These are phyloP conservation scores for Triplophysa siluroides DNA, from an alignment of 2,113 vertebrate species.

Conservation along the genomic window DNA sequence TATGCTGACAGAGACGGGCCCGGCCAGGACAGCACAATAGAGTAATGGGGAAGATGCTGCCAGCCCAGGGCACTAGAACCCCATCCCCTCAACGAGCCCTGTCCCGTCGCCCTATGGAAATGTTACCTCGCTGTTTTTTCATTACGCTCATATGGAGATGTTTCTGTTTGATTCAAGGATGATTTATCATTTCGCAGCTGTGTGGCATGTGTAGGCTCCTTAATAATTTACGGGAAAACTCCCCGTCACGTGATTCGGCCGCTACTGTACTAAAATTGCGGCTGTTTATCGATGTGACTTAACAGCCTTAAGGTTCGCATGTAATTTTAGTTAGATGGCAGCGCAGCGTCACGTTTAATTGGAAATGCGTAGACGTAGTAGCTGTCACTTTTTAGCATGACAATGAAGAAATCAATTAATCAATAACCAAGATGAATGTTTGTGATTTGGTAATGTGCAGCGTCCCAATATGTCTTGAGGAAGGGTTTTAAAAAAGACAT, in stretches of 20 bases:
- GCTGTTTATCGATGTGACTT: conserved; percentile 37
- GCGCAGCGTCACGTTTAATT: neutral
- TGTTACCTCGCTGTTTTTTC: conserved; percentile 49
- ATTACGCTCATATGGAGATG: conserved; percentile 47
- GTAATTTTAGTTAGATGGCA: neutral
- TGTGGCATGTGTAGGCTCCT: conserved; percentile 51
- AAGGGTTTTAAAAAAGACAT: neutral
- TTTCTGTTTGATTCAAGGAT: conserved; percentile 53
- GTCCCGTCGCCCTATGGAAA: conserved; percentile 46
- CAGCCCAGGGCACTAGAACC: conserved; percentile 45
- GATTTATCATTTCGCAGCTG: conserved; percentile 57
- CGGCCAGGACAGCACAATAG: conserved; percentile 30
- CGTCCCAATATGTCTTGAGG: neutral
- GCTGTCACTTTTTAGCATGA: neutral
- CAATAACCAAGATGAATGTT: neutral
- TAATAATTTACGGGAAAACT: conserved; percentile 50
- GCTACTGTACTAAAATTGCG: conserved; percentile 23
- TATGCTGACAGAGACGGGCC: conserved; percentile 73
- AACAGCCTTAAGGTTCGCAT: conserved; percentile 3
- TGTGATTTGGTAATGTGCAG: neutral
- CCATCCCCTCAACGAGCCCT: conserved; percentile 26
- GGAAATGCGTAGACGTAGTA: neutral
- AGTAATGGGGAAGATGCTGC: conserved; percentile 53
- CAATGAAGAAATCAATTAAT: neutral
- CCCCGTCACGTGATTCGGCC: neutral